A percentile compares a stretch with the other conserved stretches of the same genome.
phyloP scores from a whole-genome alignment of 2,888 invertebrate species.

The Odontothrips loti region DNA sequence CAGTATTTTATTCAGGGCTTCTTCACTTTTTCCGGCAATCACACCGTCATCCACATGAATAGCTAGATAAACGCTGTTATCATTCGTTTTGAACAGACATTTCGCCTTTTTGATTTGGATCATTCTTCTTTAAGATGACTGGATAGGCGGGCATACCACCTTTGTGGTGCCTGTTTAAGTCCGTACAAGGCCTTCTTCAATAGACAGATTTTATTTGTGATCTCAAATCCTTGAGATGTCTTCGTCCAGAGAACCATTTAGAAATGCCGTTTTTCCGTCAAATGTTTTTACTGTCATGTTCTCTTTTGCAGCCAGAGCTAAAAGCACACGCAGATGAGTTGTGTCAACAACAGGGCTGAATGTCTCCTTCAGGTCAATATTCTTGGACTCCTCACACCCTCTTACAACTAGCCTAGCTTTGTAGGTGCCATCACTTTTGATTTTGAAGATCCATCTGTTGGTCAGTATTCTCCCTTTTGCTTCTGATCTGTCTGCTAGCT shows the following conservation, averaged over 20 bases:
- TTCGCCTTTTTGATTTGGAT: not conserved
- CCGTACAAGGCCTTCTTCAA: slow-evolving; percentile 32
- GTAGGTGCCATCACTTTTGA: not conserved
- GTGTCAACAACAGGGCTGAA: slow-evolving; percentile 39
- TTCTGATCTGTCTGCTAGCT: not conserved
- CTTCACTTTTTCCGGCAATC: slow-evolving; percentile 30
- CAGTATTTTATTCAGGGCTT: slow-evolving; percentile 33
- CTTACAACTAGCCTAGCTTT: slow-evolving; percentile 28
- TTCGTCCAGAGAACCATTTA: slow-evolving; percentile 32
- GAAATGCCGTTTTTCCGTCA: slow-evolving; percentile 34
- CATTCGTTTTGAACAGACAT: slow-evolving; percentile 26
- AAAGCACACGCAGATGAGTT: slow-evolving; percentile 36
- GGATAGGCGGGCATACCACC: slow-evolving; percentile 19
- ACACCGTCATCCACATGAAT: slow-evolving; percentile 37
- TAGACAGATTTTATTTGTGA: slow-evolving; percentile 28
- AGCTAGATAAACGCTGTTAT: slow-evolving; percentile 30
- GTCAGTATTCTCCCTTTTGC: slow-evolving; percentile 1
- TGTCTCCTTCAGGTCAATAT: slow-evolving; percentile 38
- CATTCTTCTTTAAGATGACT: not conserved
- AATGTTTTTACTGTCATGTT: slow-evolving; percentile 31
- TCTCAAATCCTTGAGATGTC: slow-evolving; percentile 28
- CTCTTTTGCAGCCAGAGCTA: slow-evolving; percentile 35
- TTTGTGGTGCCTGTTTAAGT: slow-evolving; percentile 29
- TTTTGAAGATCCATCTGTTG: slow-evolving; percentile 28
- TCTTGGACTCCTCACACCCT: slow-evolving; percentile 37